Evolutionary conservation across 92 coral and sea anemone species (phyloP).

Genomic region (Paramuricea clavata): DNA sequence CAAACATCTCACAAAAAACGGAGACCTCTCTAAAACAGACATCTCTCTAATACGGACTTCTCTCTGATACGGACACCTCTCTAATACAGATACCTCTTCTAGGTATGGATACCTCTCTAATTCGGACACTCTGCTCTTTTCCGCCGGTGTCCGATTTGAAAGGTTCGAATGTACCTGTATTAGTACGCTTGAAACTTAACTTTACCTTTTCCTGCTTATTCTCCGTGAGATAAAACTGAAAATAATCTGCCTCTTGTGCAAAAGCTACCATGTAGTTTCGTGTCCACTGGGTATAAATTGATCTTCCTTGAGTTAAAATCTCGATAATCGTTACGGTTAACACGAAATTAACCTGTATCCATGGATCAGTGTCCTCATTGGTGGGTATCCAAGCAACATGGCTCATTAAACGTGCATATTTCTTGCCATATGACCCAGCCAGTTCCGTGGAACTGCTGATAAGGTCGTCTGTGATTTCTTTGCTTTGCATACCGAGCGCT

Average conservation of each 20-base stretch:
- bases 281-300: neutral
- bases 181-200: too few species aligned
- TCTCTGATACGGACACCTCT: too few species aligned
- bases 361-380: neutral
- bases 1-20: too few species aligned
- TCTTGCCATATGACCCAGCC: too few species aligned
- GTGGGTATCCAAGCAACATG: neutral
- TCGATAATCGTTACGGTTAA: neutral
- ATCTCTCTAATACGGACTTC: too few species aligned
- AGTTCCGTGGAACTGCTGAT: neutral
- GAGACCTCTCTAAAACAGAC: too few species aligned
- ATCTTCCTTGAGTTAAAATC: constrained; percentile 20
- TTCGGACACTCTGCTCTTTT: too few species aligned
- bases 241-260: neutral
- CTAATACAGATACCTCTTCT: too few species aligned
- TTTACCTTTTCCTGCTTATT: neutral
- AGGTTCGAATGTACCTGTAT: too few species aligned
- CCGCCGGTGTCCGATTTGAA: neutral
- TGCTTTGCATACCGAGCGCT: neutral
- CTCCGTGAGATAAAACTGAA: neutral
- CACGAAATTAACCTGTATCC: constrained; percentile 29
- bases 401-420: neutral
- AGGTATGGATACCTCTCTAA: too few species aligned
- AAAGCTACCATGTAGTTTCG: neutral
- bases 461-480: neutral